phyloP scores from a whole-genome alignment of 2,797 vertebrate genomes.

The Coregonus sp. region DNA sequence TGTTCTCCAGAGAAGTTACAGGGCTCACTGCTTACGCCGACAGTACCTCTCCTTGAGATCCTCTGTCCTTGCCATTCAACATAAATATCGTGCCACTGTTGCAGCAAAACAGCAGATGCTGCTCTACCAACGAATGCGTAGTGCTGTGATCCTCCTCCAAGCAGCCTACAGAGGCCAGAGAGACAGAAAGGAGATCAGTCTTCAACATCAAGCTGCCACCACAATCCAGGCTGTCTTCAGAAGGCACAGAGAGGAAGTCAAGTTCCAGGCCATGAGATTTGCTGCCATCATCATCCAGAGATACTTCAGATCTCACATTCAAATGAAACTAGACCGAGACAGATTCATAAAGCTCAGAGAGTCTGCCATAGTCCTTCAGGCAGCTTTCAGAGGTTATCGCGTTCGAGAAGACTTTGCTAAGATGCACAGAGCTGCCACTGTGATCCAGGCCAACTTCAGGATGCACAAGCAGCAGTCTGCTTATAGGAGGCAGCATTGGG shows the following conservation, averaged over 20 bases:
- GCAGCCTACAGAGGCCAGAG: slow-evolving; percentile 47
- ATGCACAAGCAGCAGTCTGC: slow-evolving; percentile 44
- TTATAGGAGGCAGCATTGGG: slow-evolving; percentile 44
- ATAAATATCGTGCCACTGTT: slow-evolving; percentile 58
- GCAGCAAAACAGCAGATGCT: slow-evolving; percentile 44
- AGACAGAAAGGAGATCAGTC: slow-evolving; percentile 37
- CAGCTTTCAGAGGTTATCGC: slow-evolving; percentile 44
- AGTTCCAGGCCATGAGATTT: slow-evolving; percentile 59
- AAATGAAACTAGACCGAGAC: slow-evolving; percentile 33
- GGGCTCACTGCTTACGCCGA: slow-evolving; percentile 49
- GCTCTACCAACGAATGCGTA: slow-evolving; percentile 32
- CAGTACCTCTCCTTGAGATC: slow-evolving; percentile 62
- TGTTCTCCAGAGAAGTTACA: slow-evolving; percentile 71
- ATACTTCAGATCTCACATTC: slow-evolving; percentile 45
- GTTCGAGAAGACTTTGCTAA: slow-evolving; percentile 25
- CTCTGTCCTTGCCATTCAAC: slow-evolving; percentile 63
- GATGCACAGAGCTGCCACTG: slow-evolving; percentile 45
- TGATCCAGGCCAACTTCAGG: slow-evolving; percentile 54
- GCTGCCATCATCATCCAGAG: slow-evolving; percentile 58
- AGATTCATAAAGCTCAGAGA: slow-evolving; percentile 48
- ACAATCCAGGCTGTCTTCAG: slow-evolving; percentile 58
- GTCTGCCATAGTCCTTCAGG: slow-evolving; percentile 58
- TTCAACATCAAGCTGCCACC: slow-evolving; percentile 45
- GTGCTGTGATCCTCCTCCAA: slow-evolving; percentile 44
- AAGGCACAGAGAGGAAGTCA: slow-evolving; percentile 42